phyloP scores from a whole-genome alignment of 2,797 vertebrate species.

The Loriculus beryllinus region DNA sequence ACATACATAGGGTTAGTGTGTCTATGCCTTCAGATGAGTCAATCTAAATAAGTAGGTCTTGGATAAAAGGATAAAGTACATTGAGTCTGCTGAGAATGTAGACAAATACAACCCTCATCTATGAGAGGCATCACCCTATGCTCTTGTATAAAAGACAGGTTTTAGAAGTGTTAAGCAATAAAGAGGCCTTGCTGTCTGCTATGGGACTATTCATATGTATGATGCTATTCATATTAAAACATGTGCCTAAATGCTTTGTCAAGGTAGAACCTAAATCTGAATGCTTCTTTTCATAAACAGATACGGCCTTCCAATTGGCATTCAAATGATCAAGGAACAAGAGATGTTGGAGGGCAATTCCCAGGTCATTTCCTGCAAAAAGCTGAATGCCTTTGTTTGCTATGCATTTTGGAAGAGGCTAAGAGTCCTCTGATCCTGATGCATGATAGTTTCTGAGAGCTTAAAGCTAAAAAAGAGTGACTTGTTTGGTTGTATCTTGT shows the following conservation, averaged over 20 bases:
- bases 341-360: conserved; percentile 52
- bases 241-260: conserved; percentile 12
- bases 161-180: neutral
- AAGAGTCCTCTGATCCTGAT: neutral
- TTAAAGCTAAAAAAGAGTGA: neutral
- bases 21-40: neutral
- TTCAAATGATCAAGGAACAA: conserved; percentile 57
- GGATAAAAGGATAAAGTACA: neutral
- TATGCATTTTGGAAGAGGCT: neutral
- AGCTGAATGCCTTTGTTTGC: neutral
- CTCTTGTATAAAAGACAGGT: neutral
- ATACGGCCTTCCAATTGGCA: conserved; percentile 32
- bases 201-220: conserved; percentile 45
- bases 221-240: conserved; percentile 55
- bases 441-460: neutral
- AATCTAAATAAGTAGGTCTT: neutral
- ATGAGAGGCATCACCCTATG: neutral
- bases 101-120: neutral
- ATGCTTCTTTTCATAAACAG: conserved; percentile 64
- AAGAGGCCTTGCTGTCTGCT: neutral
- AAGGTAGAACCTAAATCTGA: conserved; percentile 39
- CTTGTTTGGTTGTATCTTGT: neutral
- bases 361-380: conserved; percentile 55
- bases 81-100: neutral
- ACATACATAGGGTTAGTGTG: neutral